Evolutionary conservation across 2,113 vertebrate genomes (phyloP).

Genomic region (Lasiurus borealis): DNA sequence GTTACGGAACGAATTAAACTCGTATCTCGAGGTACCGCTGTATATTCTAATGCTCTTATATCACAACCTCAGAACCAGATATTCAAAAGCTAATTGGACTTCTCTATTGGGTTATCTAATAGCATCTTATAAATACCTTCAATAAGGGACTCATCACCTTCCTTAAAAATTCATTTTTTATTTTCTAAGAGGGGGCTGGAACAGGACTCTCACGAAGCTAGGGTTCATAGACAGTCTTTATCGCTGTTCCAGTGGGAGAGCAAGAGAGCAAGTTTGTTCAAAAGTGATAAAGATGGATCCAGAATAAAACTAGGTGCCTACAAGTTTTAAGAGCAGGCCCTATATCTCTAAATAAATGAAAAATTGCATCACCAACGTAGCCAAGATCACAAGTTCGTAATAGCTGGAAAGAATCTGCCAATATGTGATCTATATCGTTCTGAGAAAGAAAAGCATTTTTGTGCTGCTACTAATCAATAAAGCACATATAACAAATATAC

Average conservation of each 20-base stretch:
- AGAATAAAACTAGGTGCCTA: background rate
- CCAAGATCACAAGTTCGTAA: background rate
- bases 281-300: background rate
- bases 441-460: background rate
- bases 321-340: background rate
- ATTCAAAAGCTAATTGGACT: background rate
- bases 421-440: background rate
- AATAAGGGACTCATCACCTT: background rate
- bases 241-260: background rate
- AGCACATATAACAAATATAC: background rate
- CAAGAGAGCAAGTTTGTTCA: background rate
- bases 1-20: no score
- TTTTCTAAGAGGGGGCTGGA: background rate
- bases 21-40: no score
- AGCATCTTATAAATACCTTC: background rate
- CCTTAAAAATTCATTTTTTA: background rate
- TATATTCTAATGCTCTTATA: background rate
- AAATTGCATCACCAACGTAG: background rate
- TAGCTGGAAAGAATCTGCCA: background rate
- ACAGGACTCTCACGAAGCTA: accelerated
- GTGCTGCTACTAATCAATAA: background rate
- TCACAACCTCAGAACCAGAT: background rate
- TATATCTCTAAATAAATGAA: background rate
- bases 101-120: background rate
- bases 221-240: background rate